Conservation (phyloP, 2,797 vertebrate genomes). For the Pangasius sanitwongsei region DNA sequence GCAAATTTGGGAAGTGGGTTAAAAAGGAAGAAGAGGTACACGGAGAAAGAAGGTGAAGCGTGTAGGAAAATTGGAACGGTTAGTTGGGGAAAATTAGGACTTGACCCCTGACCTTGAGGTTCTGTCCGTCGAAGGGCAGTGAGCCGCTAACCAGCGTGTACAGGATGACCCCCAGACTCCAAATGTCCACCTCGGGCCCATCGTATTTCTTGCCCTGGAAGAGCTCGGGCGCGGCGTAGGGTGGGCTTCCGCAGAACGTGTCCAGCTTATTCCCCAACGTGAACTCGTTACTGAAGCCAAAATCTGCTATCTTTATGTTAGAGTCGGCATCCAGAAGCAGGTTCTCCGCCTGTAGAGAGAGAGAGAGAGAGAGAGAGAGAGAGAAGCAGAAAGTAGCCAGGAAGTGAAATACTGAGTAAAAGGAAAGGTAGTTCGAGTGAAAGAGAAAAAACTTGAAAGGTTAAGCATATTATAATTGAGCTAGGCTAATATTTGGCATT, state of each 20-base stretch:
- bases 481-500: not conserved
- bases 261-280: slow-evolving; percentile 89
- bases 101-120: slow-evolving; percentile 83
- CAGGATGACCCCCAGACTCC: slow-evolving; percentile 92
- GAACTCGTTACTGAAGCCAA: slow-evolving; percentile 93
- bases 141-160: slow-evolving; percentile 97
- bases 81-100: not conserved
- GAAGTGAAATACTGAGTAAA: not conserved
- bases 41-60: not conserved
- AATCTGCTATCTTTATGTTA: slow-evolving; percentile 92
- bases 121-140: slow-evolving; percentile 95
- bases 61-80: not conserved
- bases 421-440: not conserved
- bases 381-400: not conserved
- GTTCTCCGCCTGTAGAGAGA: slow-evolving; percentile 82
- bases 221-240: slow-evolving; percentile 80
- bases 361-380: slow-evolving; percentile 54
- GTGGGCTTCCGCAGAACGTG: slow-evolving; percentile 89
- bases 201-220: slow-evolving; percentile 93
- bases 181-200: slow-evolving; percentile 90
- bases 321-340: slow-evolving; percentile 87
- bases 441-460: not conserved
- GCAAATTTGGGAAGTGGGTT: not conserved
- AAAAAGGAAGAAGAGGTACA: too few species aligned
- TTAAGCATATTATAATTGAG: not conserved